Evolutionary conservation across 2,888 invertebrate genomes (phyloP).

Genomic region (Drosophila peninsularis): DNA sequence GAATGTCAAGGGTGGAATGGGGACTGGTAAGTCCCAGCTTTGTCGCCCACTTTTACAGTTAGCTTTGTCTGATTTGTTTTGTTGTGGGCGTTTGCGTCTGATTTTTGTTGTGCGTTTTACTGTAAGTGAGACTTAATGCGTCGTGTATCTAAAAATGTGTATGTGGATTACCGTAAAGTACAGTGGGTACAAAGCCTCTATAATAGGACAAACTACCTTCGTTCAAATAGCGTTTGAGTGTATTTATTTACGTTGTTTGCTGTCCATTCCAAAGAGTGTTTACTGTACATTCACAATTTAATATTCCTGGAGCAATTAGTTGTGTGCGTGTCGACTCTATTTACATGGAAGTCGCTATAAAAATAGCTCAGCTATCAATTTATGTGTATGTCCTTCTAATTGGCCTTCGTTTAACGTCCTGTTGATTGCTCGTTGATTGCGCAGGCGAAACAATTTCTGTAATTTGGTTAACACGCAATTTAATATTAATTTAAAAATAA

Average conservation of each 20-base stretch:
- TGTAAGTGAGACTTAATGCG: slow-evolving; percentile 6
- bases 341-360: neutral
- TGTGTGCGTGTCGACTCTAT: neutral
- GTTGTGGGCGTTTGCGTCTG: slow-evolving; percentile 16
- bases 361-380: slow-evolving; percentile 23
- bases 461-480: slow-evolving; percentile 44
- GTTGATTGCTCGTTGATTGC: slow-evolving; percentile 56
- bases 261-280: neutral
- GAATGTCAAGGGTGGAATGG: slow-evolving; percentile 57
- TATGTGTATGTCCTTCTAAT: slow-evolving; percentile 12
- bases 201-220: neutral
- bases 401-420: slow-evolving; percentile 7
- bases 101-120: neutral
- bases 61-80: slow-evolving; percentile 8
- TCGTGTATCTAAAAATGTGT: neutral
- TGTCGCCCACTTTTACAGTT: slow-evolving; percentile 8
- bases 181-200: neutral
- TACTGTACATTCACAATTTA: neutral
- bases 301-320: neutral
- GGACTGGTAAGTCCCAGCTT: slow-evolving; percentile 16
- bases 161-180: neutral
- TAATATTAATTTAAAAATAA: slow-evolving; percentile 23
- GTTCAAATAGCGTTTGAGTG: neutral
- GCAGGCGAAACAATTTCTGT: slow-evolving; percentile 28
- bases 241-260: neutral